A percentile compares a stretch with the other conserved stretches of the same genome.
These are phyloP conservation scores for Orchesellides sinensis DNA, from an alignment of 2,888 invertebrate species.

Conservation along the genomic window DNA sequence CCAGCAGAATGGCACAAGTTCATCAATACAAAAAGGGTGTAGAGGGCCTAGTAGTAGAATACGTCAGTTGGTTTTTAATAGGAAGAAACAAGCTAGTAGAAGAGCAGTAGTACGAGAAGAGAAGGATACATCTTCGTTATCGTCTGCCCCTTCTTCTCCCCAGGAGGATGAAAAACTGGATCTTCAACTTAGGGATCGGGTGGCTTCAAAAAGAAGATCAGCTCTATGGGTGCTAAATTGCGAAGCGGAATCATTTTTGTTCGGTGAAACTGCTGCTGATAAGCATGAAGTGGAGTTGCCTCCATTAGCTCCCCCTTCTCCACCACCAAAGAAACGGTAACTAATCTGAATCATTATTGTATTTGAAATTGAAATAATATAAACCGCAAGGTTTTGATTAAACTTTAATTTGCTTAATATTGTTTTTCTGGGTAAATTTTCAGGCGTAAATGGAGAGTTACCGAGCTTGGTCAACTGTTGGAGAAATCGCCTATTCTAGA, in stretches of 20 bases:
- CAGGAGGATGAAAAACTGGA: constrained; percentile 47
- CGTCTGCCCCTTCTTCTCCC: constrained; percentile 17
- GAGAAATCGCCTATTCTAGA: constrained; percentile 73
- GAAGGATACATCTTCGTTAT: not conserved
- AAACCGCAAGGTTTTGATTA: not conserved
- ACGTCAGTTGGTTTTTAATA: constrained; percentile 30
- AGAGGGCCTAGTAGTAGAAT: constrained; percentile 36
- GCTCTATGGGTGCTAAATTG: constrained; percentile 87
- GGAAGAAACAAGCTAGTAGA: constrained; percentile 18
- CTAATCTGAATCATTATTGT: not conserved
- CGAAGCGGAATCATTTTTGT: constrained; percentile 92
- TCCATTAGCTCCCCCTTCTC: constrained; percentile 65
- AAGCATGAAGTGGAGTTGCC: constrained; percentile 74
- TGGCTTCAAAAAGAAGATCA: constrained; percentile 71
- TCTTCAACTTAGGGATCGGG: constrained; percentile 34
- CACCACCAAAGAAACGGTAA: constrained; percentile 72
- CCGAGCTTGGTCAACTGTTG: constrained; percentile 68
- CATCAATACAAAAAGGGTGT: not conserved
- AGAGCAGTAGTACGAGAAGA: not conserved
- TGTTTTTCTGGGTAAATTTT: constrained; percentile 24
- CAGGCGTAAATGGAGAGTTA: constrained; percentile 69
- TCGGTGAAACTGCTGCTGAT: constrained; percentile 80
- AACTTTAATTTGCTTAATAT: not conserved
- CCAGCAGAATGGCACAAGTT: constrained; percentile 30
- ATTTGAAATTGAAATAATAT: not conserved